phyloP scores from a whole-genome alignment of 1,140 invertebrate species.

The Sarcophaga bullata region DNA sequence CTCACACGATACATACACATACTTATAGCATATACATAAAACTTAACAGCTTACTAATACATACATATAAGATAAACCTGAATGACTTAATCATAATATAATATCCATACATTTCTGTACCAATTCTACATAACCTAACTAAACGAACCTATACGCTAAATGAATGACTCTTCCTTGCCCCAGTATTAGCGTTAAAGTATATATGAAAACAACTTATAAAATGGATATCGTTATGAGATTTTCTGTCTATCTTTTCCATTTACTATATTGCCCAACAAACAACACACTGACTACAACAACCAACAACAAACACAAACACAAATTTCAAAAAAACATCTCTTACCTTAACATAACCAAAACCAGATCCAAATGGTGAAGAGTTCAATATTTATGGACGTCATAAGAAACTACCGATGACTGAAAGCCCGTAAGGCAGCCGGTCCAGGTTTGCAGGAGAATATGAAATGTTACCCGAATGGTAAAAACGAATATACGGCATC shows the following conservation, averaged over 20 bases:
- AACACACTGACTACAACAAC: neutral
- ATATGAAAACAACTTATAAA: neutral
- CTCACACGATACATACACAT: slow-evolving; percentile 2
- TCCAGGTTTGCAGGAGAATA: slow-evolving; percentile 58
- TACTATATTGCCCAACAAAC: slow-evolving; percentile 24
- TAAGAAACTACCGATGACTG: slow-evolving; percentile 54
- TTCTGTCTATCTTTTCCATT: slow-evolving; percentile 9
- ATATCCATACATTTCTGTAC: too few relatives aligned
- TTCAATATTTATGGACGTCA: slow-evolving; percentile 63
- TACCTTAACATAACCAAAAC: neutral
- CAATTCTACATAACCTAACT: too few relatives aligned
- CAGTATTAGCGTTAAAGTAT: neutral
- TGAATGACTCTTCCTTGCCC: neutral
- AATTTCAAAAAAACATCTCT: neutral
- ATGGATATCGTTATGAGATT: slow-evolving; percentile 25
- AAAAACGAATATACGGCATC: slow-evolving; percentile 62
- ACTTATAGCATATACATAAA: neutral
- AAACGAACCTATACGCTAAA: neutral
- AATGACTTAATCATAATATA: too few relatives aligned
- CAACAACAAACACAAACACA: slow-evolving; percentile 18
- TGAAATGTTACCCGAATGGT: slow-evolving; percentile 59
- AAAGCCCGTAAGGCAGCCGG: slow-evolving; percentile 57
- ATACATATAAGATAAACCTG: neutral
- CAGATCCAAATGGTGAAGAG: slow-evolving; percentile 46
- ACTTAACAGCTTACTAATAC: neutral